Evolutionary conservation across 64 coral and sea anemone genomes (phyloP).

Genomic region (Dendronephthya gigantea): DNA sequence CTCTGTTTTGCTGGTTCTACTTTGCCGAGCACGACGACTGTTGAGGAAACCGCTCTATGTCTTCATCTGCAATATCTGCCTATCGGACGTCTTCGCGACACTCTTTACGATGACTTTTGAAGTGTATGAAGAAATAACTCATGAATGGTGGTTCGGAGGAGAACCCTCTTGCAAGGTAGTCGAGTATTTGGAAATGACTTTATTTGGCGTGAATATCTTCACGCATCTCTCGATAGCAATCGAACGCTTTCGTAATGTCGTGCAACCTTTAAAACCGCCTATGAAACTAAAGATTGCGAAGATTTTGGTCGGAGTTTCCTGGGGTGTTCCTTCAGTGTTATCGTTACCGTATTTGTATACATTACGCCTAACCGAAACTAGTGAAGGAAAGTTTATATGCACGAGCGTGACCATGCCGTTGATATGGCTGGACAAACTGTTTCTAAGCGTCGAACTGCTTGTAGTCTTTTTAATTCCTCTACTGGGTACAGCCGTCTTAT

Average conservation of each 20-base stretch:
- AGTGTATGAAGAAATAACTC: constrained; percentile 2
- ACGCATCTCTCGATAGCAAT: constrained; percentile 32
- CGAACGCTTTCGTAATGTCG: constrained; percentile 35
- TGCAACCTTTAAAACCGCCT: constrained; percentile 29
- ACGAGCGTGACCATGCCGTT: neutral
- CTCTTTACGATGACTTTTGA: constrained; percentile 43
- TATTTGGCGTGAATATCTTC: constrained; percentile 24
- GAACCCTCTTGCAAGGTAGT: constrained; percentile 10
- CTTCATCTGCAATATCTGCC: constrained; percentile 31
- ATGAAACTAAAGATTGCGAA: constrained; percentile 5
- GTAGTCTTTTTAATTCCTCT: constrained; percentile 2
- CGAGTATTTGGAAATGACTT: constrained; percentile 34
- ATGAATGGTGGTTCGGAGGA: constrained; percentile 28
- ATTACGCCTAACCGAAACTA: neutral
- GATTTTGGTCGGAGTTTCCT: constrained; percentile 20
- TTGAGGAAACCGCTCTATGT: constrained; percentile 30
- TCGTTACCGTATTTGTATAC: constrained; percentile 33
- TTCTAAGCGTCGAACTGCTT: neutral
- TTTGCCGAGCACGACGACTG: neutral
- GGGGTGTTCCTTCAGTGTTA: constrained; percentile 9
- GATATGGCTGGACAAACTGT: constrained; percentile 35
- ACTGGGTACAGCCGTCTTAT: neutral
- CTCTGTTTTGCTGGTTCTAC: neutral
- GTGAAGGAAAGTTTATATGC: neutral
- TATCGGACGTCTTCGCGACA: constrained; percentile 27